These are phyloP conservation scores for Ptychoptera albimana DNA, from an alignment of 2,888 invertebrate genomes.

Conservation along the genomic window DNA sequence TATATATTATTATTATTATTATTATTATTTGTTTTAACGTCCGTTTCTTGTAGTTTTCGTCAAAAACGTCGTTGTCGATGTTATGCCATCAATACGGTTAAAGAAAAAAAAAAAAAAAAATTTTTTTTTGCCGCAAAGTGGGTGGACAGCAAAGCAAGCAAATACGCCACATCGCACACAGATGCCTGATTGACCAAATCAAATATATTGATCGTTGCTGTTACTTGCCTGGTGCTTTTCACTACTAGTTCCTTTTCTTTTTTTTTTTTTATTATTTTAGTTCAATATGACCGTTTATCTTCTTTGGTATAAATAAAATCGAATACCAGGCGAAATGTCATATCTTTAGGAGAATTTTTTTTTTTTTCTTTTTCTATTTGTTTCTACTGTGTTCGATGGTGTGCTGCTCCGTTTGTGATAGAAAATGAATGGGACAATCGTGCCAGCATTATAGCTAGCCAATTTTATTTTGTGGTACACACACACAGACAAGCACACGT, in stretches of 20 bases:
- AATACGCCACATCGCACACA: not conserved
- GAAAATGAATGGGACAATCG: not conserved
- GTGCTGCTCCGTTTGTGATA: not conserved
- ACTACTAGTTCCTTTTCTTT: not conserved
- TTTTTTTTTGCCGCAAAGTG: too few relatives aligned
- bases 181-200: conserved; percentile 4
- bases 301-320: not conserved
- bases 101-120: too few relatives aligned
- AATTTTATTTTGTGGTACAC: too few relatives aligned
- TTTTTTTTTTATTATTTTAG: not conserved
- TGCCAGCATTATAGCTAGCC: too few relatives aligned
- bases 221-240: too few relatives aligned
- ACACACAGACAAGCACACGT: too few relatives aligned
- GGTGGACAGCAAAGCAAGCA: too few relatives aligned
- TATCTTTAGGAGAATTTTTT: conserved; percentile 1
- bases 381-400: not conserved
- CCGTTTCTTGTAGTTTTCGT: too few relatives aligned
- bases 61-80: too few relatives aligned
- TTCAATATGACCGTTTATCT: not conserved
- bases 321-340: not conserved
- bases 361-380: conserved; percentile 1
- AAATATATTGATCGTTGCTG: conserved; percentile 2
- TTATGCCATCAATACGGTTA: too few relatives aligned
- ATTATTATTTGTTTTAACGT: too few relatives aligned
- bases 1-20: too few relatives aligned